These are phyloP conservation scores for Leptosomus discolor DNA, from an alignment of 2,113 vertebrate genomes.

Conservation along the genomic window DNA sequence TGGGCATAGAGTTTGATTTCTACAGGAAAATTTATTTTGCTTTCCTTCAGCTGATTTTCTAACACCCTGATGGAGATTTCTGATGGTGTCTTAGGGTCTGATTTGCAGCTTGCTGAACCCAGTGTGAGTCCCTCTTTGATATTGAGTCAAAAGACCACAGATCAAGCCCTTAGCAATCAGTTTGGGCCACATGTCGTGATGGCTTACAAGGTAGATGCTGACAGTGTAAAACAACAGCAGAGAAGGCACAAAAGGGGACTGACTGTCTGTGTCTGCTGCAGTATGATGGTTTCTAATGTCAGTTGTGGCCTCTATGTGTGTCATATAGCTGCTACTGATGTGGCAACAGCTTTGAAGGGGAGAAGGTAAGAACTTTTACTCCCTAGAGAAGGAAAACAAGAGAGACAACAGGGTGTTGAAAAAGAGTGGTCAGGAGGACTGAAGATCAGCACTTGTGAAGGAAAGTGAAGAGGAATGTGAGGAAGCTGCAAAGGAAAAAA, in stretches of 20 bases:
- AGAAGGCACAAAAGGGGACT: not conserved
- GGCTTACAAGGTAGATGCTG: not conserved
- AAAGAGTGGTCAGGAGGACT: not conserved
- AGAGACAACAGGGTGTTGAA: not conserved
- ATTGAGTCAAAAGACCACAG: not conserved
- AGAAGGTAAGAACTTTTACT: not conserved
- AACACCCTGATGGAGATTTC: not conserved
- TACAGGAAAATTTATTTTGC: not conserved
- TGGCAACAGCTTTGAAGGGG: not conserved
- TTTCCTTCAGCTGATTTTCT: not conserved
- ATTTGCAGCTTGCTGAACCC: not conserved
- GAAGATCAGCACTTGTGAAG: not conserved
- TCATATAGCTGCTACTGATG: not conserved
- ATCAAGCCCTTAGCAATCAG: not conserved
- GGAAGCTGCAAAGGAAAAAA: not conserved
- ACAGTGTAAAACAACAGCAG: not conserved
- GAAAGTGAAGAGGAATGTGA: not conserved
- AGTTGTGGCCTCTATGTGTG: not conserved
- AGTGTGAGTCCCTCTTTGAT: not conserved
- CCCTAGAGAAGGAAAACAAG: not conserved
- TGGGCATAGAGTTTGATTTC: not conserved
- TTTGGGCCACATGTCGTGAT: not conserved
- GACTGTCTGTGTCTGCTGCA: not conserved
- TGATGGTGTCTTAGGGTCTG: not conserved
- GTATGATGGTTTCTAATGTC: not conserved